phyloP scores from a whole-genome alignment of 2,888 invertebrate species.

The Euplagia quadripunctaria region DNA sequence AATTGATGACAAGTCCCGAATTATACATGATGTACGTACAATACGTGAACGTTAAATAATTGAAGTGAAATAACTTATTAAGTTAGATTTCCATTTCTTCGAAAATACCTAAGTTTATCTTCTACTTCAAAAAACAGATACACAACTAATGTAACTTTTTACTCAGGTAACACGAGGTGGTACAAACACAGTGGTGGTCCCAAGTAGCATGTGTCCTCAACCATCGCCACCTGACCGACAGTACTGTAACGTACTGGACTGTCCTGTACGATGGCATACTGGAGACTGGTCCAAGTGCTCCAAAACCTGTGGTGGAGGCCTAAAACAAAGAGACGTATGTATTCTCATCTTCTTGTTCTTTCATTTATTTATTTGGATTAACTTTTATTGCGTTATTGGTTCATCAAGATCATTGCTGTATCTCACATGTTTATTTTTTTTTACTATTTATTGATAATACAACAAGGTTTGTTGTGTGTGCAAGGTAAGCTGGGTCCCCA shows the following conservation, averaged over 20 bases:
- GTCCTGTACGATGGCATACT: slow-evolving; percentile 96
- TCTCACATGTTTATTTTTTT: too few species aligned
- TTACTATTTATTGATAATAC: too few species aligned
- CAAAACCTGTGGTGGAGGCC: slow-evolving; percentile 96
- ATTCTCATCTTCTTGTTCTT: not conserved
- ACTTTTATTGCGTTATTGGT: too few species aligned
- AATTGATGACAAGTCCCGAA: too few species aligned
- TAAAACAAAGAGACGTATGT: slow-evolving; percentile 92
- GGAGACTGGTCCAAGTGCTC: slow-evolving; percentile 97
- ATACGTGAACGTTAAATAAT: too few species aligned
- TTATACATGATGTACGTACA: too few species aligned
- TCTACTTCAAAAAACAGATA: not conserved
- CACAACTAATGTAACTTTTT: not conserved
- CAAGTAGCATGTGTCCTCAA: slow-evolving; percentile 96
- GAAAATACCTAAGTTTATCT: not conserved
- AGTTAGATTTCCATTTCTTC: not conserved
- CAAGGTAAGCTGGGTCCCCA: too few species aligned
- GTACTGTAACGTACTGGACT: slow-evolving; percentile 97
- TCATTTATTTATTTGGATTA: not conserved
- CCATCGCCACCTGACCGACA: slow-evolving; percentile 96
- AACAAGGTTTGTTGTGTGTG: too few species aligned
- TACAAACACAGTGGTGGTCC: slow-evolving; percentile 96
- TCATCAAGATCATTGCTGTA: too few species aligned
- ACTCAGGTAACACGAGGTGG: slow-evolving; percentile 93
- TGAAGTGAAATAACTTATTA: too few species aligned